phyloP scores from a whole-genome alignment of 2,888 invertebrate genomes.

The Smittia aterrima region DNA sequence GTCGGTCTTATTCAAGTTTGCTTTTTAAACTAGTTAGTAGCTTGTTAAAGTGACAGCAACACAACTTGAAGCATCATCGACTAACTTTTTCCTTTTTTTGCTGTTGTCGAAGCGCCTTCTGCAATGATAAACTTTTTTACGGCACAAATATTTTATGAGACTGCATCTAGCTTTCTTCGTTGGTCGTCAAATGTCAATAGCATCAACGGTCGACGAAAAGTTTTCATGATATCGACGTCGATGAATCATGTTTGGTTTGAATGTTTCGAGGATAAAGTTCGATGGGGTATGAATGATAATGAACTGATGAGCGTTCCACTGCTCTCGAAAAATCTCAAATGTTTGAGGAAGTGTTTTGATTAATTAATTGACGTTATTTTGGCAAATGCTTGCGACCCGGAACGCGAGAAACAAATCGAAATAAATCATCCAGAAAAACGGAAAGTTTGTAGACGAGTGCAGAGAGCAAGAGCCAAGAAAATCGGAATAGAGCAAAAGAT shows the following conservation, averaged over 20 bases:
- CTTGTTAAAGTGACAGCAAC: too few species aligned
- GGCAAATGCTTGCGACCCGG: neutral
- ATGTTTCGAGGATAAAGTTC: neutral
- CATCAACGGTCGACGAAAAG: neutral
- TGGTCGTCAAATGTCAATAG: neutral
- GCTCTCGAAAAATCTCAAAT: too few species aligned
- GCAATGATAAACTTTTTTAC: too few species aligned
- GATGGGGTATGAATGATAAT: neutral
- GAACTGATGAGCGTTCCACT: neutral
- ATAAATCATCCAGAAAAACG: neutral
- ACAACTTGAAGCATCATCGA: too few species aligned
- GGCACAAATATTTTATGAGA: too few species aligned
- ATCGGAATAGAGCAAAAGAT: neutral
- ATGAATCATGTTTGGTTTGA: neutral
- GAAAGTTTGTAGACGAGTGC: neutral
- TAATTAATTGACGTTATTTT: neutral
- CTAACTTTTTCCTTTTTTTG: too few species aligned
- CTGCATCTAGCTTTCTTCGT: neutral
- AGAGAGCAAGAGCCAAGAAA: neutral
- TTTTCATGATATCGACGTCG: neutral
- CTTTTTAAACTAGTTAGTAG: too few species aligned
- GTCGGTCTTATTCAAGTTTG: too few species aligned
- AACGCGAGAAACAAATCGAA: neutral
- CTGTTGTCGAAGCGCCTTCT: too few species aligned
- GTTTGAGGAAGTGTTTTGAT: conserved; percentile 1